Evolutionary conservation across 1,140 invertebrate genomes (phyloP), one percentile per base, ranked within the genome.

Genomic region (Zaprionus nigranus): DNA sequence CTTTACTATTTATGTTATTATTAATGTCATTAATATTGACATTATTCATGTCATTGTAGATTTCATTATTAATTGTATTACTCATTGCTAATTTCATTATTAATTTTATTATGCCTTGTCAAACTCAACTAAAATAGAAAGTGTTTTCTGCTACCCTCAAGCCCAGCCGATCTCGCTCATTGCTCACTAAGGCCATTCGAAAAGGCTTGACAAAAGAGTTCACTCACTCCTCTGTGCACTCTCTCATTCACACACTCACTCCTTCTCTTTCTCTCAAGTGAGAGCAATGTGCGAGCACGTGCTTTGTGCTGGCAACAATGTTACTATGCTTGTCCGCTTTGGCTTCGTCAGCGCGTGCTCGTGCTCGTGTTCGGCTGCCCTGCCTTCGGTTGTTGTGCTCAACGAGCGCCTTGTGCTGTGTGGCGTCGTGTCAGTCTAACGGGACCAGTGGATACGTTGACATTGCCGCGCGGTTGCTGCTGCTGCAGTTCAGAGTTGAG

Each of bases 361-460:
- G 26, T 34, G 30, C 30, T 34, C 9, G 30, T 34, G 30, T 1
- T 46, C 40, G 40, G 40, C 40, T 43, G 2, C 40, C 40, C 1
- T n/a, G n/a, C 7, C 40, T 40, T 40, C 38, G 15, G 15, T 2
- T 40, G 6, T 36, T 49, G 46, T 20, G 20, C 20, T 22, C 46
- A 24, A n/a, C 57, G 71, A 26, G 30, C 56, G 68, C 34, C 40
- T 65, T 49, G 74, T 49, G 26, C 46, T 30, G 43, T 22, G 26
- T 34, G 49, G 20, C 22, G 20, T 20, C 22, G 17, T 60, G 70
- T 40, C 78, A 86, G 78, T 86, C 81, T 81, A 69, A 72, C 81
- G 81, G 78, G 79, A 77, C 59, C 78, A 81, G 69, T 86, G 83
- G 81, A 86, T 86, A 86, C 83, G 81, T 83, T 59, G 43, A 86